These are phyloP conservation scores for Anthrax anthrax DNA, from an alignment of 2,888 invertebrate species.

Conservation along the genomic window DNA sequence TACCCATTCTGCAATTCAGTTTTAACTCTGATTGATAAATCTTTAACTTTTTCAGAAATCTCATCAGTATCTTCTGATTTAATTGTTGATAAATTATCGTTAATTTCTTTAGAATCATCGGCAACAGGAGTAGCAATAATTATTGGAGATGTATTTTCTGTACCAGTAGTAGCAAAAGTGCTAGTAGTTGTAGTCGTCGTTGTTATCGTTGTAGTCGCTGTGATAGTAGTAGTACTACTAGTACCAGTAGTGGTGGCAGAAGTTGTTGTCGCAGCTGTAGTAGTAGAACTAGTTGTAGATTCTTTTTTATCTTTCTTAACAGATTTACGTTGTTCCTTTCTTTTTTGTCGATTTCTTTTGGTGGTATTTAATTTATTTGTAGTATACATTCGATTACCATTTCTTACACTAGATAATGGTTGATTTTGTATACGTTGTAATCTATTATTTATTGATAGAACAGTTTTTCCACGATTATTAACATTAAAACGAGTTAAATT, in stretches of 20 bases:
- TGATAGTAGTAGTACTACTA: background rate
- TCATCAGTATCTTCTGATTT: conserved; percentile 9
- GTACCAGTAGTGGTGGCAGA: background rate
- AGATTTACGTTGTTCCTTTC: conserved; percentile 9
- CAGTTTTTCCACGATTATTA: conserved; percentile 10
- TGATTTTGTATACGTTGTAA: conserved; percentile 13
- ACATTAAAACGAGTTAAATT: conserved; percentile 7
- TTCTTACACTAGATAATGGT: conserved; percentile 8
- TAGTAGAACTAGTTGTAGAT: background rate
- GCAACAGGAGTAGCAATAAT: background rate
- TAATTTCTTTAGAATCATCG: background rate
- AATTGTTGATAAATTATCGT: background rate
- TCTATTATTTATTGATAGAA: conserved; percentile 12
- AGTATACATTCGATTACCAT: conserved; percentile 11
- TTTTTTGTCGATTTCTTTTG: conserved; percentile 15
- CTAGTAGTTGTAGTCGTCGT: background rate
- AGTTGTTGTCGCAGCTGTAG: background rate
- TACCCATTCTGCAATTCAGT: conserved; percentile 18
- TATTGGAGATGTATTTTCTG: background rate
- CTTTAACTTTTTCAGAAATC: conserved; percentile 10
- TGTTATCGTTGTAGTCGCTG: no score
- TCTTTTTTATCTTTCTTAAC: conserved; percentile 7
- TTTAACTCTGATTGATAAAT: conserved; percentile 6
- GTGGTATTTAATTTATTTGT: conserved; percentile 12
- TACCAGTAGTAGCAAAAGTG: background rate